Evolutionary conservation across 1,140 invertebrate species (phyloP).

Genomic region (Drosophila pachea): DNA sequence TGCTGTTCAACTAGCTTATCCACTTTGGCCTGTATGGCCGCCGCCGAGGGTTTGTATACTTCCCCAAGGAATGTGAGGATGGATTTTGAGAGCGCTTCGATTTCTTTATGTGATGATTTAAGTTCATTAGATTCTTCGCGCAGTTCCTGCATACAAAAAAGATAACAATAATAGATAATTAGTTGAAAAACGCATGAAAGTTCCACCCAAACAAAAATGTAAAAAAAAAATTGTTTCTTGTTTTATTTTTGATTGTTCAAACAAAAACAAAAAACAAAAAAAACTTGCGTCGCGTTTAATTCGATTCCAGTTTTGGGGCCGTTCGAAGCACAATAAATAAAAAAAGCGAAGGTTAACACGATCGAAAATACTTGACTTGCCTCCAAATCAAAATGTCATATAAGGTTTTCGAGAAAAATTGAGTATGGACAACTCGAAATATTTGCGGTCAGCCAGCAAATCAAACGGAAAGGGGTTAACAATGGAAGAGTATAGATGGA

Average conservation of each 20-base stretch:
- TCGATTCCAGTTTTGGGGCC: slow-evolving; percentile 53
- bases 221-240: not conserved
- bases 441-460: slow-evolving; percentile 23
- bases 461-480: slow-evolving; percentile 28
- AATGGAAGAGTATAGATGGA: slow-evolving; percentile 9
- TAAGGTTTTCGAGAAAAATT: slow-evolving; percentile 15
- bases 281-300: slow-evolving; percentile 34
- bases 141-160: slow-evolving; percentile 80
- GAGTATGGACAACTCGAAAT: slow-evolving; percentile 24
- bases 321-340: not conserved
- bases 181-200: no score
- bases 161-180: slow-evolving; percentile 40
- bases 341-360: slow-evolving; percentile 40
- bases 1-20: slow-evolving; percentile 80
- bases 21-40: slow-evolving; percentile 81
- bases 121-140: slow-evolving; percentile 82
- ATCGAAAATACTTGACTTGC: slow-evolving; percentile 41
- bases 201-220: not conserved
- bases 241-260: not conserved
- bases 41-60: slow-evolving; percentile 80
- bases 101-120: slow-evolving; percentile 81
- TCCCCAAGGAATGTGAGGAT: slow-evolving; percentile 82
- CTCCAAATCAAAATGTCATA: slow-evolving; percentile 20
- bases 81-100: slow-evolving; percentile 80
- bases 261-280: slow-evolving; percentile 13